These are phyloP conservation scores for Goniozus legneri DNA, from an alignment of 1,140 invertebrate genomes.

Conservation along the genomic window DNA sequence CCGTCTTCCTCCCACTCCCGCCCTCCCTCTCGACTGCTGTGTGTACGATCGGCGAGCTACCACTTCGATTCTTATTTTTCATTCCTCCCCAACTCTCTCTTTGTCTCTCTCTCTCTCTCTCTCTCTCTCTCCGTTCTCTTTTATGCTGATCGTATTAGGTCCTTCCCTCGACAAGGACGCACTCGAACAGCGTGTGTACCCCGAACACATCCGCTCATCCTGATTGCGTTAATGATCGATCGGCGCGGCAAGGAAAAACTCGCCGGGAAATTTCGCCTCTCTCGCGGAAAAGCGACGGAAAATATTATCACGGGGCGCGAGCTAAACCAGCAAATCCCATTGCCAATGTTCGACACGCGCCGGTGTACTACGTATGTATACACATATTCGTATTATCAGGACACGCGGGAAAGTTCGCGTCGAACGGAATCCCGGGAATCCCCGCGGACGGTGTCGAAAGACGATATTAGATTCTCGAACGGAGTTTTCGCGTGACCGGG, in stretches of 20 bases:
- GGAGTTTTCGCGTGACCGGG: conserved; percentile 50
- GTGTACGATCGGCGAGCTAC: neutral
- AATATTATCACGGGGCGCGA: conserved; percentile 13
- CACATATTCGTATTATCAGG: neutral
- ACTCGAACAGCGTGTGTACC: too few species aligned
- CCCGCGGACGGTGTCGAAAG: conserved; percentile 46
- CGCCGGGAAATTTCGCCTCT: too few species aligned
- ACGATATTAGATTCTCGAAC: conserved; percentile 54
- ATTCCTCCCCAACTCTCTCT: conserved; percentile 12
- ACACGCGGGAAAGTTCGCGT: conserved; percentile 18
- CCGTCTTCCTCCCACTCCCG: conserved; percentile 1
- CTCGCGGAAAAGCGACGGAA: too few species aligned
- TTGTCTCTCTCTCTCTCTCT: neutral
- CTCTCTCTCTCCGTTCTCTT: neutral
- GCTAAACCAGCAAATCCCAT: neutral
- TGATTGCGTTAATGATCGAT: too few species aligned
- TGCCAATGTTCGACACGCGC: neutral
- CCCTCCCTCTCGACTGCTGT: neutral
- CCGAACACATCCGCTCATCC: too few species aligned
- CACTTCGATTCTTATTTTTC: neutral
- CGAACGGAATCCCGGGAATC: conserved; percentile 43
- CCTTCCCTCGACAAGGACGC: too few species aligned
- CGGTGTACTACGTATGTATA: neutral
- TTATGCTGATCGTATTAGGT: too few species aligned
- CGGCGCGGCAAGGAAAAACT: too few species aligned